Evolutionary conservation across 2,113 vertebrate genomes (phyloP).

Genomic region (Ascaphus truei): DNA sequence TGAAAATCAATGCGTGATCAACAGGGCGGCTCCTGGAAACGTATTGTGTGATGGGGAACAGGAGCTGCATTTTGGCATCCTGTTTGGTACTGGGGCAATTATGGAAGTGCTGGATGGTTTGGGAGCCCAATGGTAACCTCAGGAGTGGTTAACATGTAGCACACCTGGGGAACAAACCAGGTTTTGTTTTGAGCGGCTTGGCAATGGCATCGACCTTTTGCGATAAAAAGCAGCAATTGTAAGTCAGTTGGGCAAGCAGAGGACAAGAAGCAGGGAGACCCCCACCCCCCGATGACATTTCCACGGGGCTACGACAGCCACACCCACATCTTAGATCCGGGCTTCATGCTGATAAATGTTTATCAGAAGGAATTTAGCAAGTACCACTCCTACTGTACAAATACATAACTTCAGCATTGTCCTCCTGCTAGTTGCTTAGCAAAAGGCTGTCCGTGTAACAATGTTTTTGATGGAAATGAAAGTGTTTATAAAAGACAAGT

Average conservation of each 20-base stretch:
- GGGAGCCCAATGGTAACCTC: not conserved
- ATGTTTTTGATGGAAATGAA: conserved; percentile 24
- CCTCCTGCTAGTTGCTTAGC: not conserved
- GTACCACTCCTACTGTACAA: conserved; percentile 7
- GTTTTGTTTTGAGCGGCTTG: not conserved
- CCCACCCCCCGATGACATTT: not conserved
- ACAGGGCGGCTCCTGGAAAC: too few species aligned
- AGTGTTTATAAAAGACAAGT: conserved; percentile 18
- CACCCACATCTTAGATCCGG: not conserved
- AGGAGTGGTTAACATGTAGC: too few species aligned
- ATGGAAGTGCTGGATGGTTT: not conserved
- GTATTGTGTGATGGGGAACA: not conserved
- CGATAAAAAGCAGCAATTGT: not conserved
- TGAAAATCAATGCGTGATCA: too few species aligned
- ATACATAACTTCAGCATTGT: not conserved
- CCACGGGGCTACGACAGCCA: not conserved
- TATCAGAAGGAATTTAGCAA: not conserved
- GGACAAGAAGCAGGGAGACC: not conserved
- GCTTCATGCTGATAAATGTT: not conserved
- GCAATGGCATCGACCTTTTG: not conserved
- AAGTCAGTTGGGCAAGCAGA: not conserved
- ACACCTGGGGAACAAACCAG: not conserved
- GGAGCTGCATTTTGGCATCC: not conserved
- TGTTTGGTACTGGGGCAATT: not conserved
- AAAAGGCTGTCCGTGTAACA: not conserved